Evolutionary conservation across 2,113 vertebrate species (phyloP).

Genomic region (Sander lucioperca): DNA sequence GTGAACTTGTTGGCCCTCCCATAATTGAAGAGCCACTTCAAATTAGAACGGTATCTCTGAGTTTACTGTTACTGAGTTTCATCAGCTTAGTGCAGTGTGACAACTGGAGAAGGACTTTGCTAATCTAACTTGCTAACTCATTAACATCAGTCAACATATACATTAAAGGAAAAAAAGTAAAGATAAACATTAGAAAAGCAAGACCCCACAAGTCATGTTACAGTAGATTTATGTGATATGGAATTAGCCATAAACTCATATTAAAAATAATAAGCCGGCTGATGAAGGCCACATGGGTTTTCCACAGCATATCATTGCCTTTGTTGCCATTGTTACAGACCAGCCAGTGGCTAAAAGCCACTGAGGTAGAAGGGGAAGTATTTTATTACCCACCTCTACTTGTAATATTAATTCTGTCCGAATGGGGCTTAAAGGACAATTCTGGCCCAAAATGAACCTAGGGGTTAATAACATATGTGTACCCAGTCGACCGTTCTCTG

Average conservation of each 20-base stretch:
- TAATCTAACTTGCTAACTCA: neutral
- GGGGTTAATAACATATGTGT: too few relatives aligned
- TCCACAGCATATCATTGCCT: neutral
- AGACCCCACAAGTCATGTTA: neutral
- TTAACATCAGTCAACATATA: neutral
- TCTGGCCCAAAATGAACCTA: too few relatives aligned
- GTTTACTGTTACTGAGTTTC: neutral
- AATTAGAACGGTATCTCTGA: neutral
- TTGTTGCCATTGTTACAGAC: neutral
- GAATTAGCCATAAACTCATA: neutral
- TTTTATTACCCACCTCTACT: conserved; percentile 19
- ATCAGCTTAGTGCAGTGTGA: neutral
- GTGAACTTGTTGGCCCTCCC: neutral
- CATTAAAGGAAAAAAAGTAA: neutral
- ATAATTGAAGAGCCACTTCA: neutral
- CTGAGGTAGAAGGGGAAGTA: neutral
- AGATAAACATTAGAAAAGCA: neutral
- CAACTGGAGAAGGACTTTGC: neutral
- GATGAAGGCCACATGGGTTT: conserved; percentile 12
- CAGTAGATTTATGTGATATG: neutral
- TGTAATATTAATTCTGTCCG: neutral
- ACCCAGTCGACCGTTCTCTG: too few relatives aligned
- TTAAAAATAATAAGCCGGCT: neutral
- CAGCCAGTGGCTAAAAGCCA: conserved; percentile 4
- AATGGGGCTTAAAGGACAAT: neutral